Percentiles rank a stretch among this genome's conserved stretches.
Evolutionary conservation across 2,113 vertebrate species (phyloP).

Genomic region (Toxostoma redivivum): DNA sequence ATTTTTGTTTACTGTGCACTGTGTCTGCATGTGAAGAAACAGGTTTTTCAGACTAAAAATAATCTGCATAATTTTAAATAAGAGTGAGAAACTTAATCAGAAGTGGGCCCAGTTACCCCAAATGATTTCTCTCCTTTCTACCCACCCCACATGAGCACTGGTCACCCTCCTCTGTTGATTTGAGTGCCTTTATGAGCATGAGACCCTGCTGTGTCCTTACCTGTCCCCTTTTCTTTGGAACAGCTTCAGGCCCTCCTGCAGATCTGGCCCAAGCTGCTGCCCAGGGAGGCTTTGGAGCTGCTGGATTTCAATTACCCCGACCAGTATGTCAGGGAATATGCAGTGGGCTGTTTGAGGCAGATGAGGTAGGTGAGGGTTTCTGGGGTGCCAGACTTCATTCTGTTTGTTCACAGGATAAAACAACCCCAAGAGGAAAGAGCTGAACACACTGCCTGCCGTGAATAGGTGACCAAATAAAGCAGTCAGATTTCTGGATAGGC

Average conservation of each 20-base stretch:
- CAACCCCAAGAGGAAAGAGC: neutral
- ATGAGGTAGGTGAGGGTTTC: constrained; percentile 82
- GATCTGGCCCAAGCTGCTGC: constrained; percentile 93
- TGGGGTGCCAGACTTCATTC: neutral
- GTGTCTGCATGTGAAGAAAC: neutral
- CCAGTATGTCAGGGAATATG: constrained; percentile 94
- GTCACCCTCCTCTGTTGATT: neutral
- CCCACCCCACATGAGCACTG: neutral
- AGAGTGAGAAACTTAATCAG: neutral
- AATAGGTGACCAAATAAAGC: neutral
- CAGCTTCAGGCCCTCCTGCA: constrained; percentile 97
- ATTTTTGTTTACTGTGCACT: neutral
- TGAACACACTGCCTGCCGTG: neutral
- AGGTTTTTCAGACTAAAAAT: neutral
- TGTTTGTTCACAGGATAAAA: neutral
- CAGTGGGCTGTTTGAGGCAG: constrained; percentile 85
- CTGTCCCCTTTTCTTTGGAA: neutral
- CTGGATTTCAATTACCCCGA: constrained; percentile 98
- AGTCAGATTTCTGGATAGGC: neutral
- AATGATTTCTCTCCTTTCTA: neutral
- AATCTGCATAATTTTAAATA: neutral
- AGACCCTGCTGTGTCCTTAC: neutral
- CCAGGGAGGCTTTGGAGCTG: constrained; percentile 92
- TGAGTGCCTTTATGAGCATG: neutral
- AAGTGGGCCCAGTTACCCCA: neutral